phyloP scores from a whole-genome alignment of 2,113 vertebrate species.

The Myrmophylax atrothorax region DNA sequence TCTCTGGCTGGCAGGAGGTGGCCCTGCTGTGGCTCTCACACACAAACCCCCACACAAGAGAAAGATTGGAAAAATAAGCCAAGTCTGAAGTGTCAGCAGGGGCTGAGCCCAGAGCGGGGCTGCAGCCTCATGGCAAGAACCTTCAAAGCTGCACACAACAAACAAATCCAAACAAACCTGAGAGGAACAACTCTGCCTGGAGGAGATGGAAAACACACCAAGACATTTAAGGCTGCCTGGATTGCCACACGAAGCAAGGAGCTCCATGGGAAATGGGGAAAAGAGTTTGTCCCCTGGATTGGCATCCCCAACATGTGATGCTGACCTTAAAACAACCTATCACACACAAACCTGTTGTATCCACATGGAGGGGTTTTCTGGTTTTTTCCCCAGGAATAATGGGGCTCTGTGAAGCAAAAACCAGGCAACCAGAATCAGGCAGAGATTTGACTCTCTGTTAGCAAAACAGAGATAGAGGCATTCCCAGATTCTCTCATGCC shows the following conservation, averaged over 20 bases:
- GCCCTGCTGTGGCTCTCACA: neutral
- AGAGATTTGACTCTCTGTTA: neutral
- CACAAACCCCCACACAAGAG: neutral
- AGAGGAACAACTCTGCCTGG: neutral
- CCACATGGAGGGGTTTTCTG: neutral
- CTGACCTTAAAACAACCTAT: neutral
- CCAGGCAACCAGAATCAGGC: neutral
- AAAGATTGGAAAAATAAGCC: constrained; percentile 52
- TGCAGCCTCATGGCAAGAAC: neutral
- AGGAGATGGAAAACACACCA: neutral
- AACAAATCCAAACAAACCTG: neutral
- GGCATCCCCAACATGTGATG: neutral
- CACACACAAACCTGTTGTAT: neutral
- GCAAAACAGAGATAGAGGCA: neutral
- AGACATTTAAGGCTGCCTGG: neutral
- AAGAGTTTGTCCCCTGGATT: neutral
- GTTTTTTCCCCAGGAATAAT: neutral
- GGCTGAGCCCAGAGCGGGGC: neutral
- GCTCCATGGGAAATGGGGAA: constrained; percentile 9
- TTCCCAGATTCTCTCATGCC: neutral
- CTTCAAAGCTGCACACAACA: constrained; percentile 45
- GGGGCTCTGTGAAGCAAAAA: neutral
- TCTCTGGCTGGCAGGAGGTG: neutral
- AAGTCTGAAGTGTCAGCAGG: constrained; percentile 28
- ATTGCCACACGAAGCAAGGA: neutral